Conservation (phyloP, 2,797 vertebrate genomes). For the Calcarius lapponicus region DNA sequence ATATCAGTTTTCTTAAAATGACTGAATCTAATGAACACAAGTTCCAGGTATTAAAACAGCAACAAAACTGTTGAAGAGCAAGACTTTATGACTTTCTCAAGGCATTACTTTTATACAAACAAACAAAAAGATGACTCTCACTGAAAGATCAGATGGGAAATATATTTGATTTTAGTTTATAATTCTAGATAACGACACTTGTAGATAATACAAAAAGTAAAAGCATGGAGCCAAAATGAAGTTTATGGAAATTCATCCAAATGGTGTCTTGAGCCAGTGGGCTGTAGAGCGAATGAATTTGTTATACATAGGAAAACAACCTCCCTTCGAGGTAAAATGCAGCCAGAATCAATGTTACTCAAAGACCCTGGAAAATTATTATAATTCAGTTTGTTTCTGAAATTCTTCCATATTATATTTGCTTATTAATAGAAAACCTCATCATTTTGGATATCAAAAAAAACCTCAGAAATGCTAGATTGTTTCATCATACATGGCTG, state of each 20-base stretch:
- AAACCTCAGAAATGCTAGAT: not conserved
- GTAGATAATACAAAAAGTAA: not conserved
- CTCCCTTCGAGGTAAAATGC: not conserved
- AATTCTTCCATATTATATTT: not conserved
- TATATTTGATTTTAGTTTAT: constrained; percentile 31
- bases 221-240: not conserved
- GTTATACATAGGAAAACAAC: not conserved
- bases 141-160: not conserved
- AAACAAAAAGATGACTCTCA: not conserved
- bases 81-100: not conserved
- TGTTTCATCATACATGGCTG: not conserved
- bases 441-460: not conserved
- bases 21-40: not conserved
- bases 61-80: not conserved
- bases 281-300: not conserved
- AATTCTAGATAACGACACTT: constrained; percentile 20
- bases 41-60: not conserved
- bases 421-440: not conserved
- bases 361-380: not conserved
- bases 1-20: not conserved
- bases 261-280: not conserved
- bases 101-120: not conserved
- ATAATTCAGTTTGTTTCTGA: not conserved
- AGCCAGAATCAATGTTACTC: not conserved
- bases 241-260: not conserved